Percentiles rank a stretch among this genome's conserved stretches.
These are phyloP conservation scores for Cynopterus brachyotis DNA, from an alignment of 2,113 vertebrate species.

Conservation along the genomic window DNA sequence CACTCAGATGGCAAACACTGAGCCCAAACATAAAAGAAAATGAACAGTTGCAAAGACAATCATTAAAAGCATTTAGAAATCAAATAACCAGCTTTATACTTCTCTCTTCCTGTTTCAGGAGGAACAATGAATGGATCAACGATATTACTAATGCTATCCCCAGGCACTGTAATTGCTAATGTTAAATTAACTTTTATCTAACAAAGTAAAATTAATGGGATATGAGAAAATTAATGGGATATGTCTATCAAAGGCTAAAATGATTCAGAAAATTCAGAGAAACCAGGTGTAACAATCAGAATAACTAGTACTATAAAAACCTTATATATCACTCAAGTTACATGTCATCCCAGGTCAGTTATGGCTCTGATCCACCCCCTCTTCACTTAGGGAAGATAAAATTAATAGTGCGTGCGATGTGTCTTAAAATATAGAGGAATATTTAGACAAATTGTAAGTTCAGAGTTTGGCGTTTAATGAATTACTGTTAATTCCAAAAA, in stretches of 20 bases:
- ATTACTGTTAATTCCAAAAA: too few species aligned
- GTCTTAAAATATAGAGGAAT: too few species aligned
- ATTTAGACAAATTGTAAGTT: too few species aligned
- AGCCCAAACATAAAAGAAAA: background rate
- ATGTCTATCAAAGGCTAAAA: background rate
- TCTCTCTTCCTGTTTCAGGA: background rate
- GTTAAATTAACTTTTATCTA: background rate
- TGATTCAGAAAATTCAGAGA: background rate
- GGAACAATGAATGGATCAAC: background rate
- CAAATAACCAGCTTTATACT: background rate
- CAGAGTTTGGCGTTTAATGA: too few species aligned
- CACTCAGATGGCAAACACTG: background rate
- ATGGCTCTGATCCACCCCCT: background rate
- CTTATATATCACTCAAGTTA: background rate
- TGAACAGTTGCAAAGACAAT: background rate
- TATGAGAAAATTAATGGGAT: background rate
- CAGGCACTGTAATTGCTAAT: background rate
- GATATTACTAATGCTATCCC: background rate
- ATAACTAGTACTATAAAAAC: background rate
- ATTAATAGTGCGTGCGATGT: too few species aligned
- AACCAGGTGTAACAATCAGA: background rate
- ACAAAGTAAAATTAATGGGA: background rate
- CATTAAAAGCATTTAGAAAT: background rate
- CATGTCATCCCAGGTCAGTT: too few species aligned
- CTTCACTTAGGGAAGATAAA: background rate